phyloP scores from a whole-genome alignment of 2,888 invertebrate species.

The Aleiodes leptofemur region DNA sequence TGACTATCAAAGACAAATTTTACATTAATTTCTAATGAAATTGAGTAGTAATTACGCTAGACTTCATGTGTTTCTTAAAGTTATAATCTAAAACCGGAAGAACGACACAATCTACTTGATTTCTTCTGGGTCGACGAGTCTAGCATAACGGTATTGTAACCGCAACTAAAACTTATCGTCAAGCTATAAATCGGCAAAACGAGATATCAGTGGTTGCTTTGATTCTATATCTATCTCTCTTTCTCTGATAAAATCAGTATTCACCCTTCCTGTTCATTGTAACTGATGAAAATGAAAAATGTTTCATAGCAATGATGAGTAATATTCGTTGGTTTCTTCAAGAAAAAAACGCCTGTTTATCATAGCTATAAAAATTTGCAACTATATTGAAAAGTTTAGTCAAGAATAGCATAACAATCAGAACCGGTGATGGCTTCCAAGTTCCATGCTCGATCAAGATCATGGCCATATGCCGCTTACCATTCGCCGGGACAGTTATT shows the following conservation, averaged over 20 bases:
- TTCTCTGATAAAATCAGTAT: no score
- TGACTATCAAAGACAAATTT: no score
- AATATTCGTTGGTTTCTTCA: no score
- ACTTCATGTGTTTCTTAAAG: background rate
- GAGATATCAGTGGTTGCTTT: constrained; percentile 40
- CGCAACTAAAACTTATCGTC: constrained; percentile 39
- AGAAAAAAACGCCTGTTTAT: no score
- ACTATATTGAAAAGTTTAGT: background rate
- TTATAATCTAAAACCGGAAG: background rate
- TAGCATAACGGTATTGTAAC: constrained; percentile 46
- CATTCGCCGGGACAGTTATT: constrained; percentile 47
- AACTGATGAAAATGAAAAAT: no score
- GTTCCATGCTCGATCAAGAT: constrained; percentile 45
- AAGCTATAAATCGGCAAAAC: constrained; percentile 37
- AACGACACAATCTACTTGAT: background rate
- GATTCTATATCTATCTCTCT: constrained; percentile 19
- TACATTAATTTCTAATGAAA: background rate
- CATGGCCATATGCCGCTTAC: constrained; percentile 39
- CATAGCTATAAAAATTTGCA: no score
- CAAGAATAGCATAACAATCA: background rate
- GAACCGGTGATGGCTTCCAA: constrained; percentile 34
- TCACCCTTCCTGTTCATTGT: no score
- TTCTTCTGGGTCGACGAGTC: constrained; percentile 40
- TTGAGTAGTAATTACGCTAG: background rate
- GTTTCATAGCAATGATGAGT: no score